Evolutionary conservation across 2,113 vertebrate genomes (phyloP), one percentile per base, ranked within the genome.

Genomic region (Porphyrio hochstetteri): DNA sequence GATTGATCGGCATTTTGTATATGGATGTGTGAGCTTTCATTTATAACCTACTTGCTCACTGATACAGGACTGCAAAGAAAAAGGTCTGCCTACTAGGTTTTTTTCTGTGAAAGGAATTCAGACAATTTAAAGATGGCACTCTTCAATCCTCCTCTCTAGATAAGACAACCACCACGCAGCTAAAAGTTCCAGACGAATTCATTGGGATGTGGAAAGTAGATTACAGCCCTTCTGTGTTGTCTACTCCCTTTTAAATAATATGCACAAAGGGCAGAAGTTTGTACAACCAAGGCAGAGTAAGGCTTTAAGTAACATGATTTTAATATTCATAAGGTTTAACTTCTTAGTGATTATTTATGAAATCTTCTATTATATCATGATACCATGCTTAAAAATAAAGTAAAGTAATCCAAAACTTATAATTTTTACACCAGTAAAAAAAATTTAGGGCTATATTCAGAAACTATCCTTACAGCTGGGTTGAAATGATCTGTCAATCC

Each of bases 1-100:
- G 95, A 97, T 87, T 96, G 95, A 96, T 87, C 95, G 97, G 90
- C 88, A 96, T 95, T 85, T 77, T 94, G 7, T 63, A 71, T 46
- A 46, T 42, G 55, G 59, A 84, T 77, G 50, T 10, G 6, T 69
- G 71, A 82, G n/a, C 46, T 93, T 95, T 90, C 71, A 88, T 93
- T 77, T 94, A 86, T 90, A 82, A 88, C 55, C 63, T 69, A n/a
- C 50, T 74, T 36, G 17, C 36, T 72, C 74, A 95, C 50, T 21
- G 25, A 70, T 61, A 97, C 16, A 72, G 52, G 52, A n/a, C 36
- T 93, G 42, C 16, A 79, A 84, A 95, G 35, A 38, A 77, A 77
- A 84, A 78, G 28, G 27, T 46, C 65, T 20, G 91, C 78, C 67
- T 76, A 79, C 82, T 9, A 46, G 35, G 20, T 29, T 88, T 67